Base-by-base conservation (phyloP, 2,888 invertebrate species). In the Tiliacea aurago region DNA sequence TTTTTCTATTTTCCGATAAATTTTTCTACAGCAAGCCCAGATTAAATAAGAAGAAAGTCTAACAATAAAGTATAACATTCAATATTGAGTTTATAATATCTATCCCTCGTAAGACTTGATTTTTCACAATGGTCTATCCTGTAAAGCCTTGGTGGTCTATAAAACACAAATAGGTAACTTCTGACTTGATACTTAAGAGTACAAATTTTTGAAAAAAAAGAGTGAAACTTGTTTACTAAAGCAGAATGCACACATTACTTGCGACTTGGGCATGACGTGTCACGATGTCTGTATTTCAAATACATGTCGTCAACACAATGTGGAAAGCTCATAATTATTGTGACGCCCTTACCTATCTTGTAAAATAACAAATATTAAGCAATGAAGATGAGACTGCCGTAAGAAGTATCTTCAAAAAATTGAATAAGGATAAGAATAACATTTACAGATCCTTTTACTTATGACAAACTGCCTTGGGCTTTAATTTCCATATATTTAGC, bases 21-120 rank as follows among this genome's bases (percentile, higher is more conserved):
- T 79, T 74, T 56, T 55, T 70, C 69, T 47, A 37, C 41, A 51
- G 23, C 13, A 23, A 61, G 47, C 15, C 23, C 9, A n/a, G 66
- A 81, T 76, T 76, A 63, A 65, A 68, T 51, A 64, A 70, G 49
- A 68, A 76, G 47, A 53, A 69, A 72, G 62, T 69, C 55, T 41
- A 49, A 64, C 28, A 53, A 59, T 64, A 66, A 72, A 69, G 71
- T 58, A 64, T 49, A 49, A 33, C 45, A 55, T 23, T 11, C 71
- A 55, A 71, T 7, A 23, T 47, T 18, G 37, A 55, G 28, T 77
- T 61, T 18, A 56, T 41, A 55, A 70, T 28, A 56, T 73, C 65
- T 55, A 33, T 69, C 73, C 49, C 55, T 4, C 3, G 33, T 51
- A 76, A 58, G 66, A 45, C 37, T 59, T 75, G 13, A 59, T 53